phyloP scores from a whole-genome alignment of 1,140 invertebrate species.

The Cryptotermes secundus region DNA sequence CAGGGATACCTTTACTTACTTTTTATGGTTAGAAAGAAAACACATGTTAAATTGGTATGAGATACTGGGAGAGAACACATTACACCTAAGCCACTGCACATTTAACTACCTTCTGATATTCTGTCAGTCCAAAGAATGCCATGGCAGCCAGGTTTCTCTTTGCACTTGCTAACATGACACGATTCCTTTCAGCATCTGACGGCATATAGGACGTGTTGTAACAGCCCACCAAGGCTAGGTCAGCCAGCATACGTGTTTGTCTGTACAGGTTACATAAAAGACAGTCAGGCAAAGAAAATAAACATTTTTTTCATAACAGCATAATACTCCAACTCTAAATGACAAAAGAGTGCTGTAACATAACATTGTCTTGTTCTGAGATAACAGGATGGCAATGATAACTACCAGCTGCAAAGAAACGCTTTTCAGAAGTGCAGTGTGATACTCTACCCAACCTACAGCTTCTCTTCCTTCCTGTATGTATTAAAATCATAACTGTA shows the following conservation, averaged over 20 bases:
- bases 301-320: not conserved
- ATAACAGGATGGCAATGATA: too few species aligned
- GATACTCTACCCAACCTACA: too few species aligned
- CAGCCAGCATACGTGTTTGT: conserved; percentile 96
- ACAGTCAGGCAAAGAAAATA: not conserved
- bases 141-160: conserved; percentile 92
- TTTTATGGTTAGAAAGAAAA: too few species aligned
- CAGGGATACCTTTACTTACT: too few species aligned
- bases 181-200: conserved; percentile 63
- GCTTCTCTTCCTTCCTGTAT: too few species aligned
- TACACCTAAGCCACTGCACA: too few species aligned
- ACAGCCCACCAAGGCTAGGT: conserved; percentile 91
- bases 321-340: not conserved
- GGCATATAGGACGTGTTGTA: conserved; percentile 84
- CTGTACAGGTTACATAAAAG: conserved; percentile 49
- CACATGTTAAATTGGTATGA: too few species aligned
- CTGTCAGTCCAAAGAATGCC: conserved; percentile 96
- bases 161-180: conserved; percentile 87
- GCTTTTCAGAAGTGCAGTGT: too few species aligned
- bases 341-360: not conserved
- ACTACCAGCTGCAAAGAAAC: too few species aligned
- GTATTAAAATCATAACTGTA: too few species aligned
- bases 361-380: not conserved
- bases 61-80: too few species aligned
- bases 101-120: conserved; percentile 78